These are phyloP conservation scores for Trimorus sp. DNA, from an alignment of 2,888 invertebrate species.

Conservation along the genomic window DNA sequence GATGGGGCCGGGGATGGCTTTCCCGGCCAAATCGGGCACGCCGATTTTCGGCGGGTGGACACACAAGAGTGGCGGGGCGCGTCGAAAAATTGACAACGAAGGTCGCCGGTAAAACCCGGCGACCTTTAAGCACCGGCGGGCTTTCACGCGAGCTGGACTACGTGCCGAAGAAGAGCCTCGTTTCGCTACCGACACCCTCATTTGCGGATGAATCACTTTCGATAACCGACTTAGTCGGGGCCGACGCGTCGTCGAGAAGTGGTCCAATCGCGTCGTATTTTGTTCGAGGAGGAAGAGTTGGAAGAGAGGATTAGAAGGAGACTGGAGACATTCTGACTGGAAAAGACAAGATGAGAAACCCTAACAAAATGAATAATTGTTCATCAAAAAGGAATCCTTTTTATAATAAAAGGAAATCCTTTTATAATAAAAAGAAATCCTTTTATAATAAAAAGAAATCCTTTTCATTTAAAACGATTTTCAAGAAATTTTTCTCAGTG, in stretches of 20 bases:
- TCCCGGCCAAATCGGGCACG: slow-evolving; percentile 17
- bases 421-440: too few relatives aligned
- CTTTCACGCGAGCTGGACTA: slow-evolving; percentile 49
- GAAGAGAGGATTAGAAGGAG: too few relatives aligned
- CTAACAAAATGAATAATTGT: too few relatives aligned
- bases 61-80: background rate
- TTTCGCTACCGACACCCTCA: slow-evolving; percentile 31
- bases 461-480: too few relatives aligned
- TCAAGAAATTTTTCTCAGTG: too few relatives aligned
- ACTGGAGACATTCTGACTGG: too few relatives aligned
- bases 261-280: too few relatives aligned
- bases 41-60: slow-evolving; percentile 18
- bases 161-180: slow-evolving; percentile 36
- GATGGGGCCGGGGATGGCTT: slow-evolving; percentile 22
- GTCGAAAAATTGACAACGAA: slow-evolving; percentile 48
- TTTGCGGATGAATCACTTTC: slow-evolving; percentile 35
- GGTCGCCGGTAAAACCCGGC: slow-evolving; percentile 49
- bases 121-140: slow-evolving; percentile 54
- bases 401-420: too few relatives aligned
- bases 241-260: background rate
- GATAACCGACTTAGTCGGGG: slow-evolving; percentile 10
- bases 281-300: too few relatives aligned
- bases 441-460: too few relatives aligned
- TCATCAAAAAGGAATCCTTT: too few relatives aligned
- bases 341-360: too few relatives aligned